Evolutionary conservation across 1,140 invertebrate genomes (phyloP).

Genomic region (Samia ricini): DNA sequence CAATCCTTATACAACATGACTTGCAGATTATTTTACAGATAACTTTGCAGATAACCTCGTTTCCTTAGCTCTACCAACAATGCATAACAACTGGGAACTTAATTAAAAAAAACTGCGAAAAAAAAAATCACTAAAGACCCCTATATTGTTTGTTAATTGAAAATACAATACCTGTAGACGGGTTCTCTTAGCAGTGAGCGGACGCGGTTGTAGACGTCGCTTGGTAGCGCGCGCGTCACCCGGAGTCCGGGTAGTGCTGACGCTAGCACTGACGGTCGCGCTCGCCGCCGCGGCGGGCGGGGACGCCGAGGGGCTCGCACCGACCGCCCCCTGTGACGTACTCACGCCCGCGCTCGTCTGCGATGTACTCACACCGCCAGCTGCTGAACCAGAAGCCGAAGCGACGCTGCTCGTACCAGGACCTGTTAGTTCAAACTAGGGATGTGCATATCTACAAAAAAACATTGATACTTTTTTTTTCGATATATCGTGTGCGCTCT

Average conservation of each 20-base stretch:
- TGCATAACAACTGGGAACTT: too few species aligned
- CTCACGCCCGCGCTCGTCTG: conserved; percentile 21
- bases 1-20: too few species aligned
- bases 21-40: too few species aligned
- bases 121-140: neutral
- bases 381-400: conserved; percentile 8
- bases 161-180: conserved; percentile 51
- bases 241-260: conserved; percentile 37
- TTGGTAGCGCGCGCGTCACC: conserved; percentile 52
- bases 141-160: neutral
- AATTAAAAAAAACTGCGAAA: too few species aligned
- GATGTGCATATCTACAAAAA: too few species aligned
- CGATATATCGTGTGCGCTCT: too few species aligned
- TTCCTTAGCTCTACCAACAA: too few species aligned
- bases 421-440: neutral
- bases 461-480: too few species aligned
- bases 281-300: conserved; percentile 22
- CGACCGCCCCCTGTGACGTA: conserved; percentile 21
- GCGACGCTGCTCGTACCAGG: conserved; percentile 2
- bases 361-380: conserved; percentile 20
- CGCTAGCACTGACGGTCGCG: conserved; percentile 29
- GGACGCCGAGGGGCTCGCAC: conserved; percentile 24
- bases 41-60: too few species aligned
- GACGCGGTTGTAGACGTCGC: conserved; percentile 50
- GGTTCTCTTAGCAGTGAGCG: conserved; percentile 53